Evolutionary conservation across 2,113 vertebrate species (phyloP).

Genomic region (human): DNA sequence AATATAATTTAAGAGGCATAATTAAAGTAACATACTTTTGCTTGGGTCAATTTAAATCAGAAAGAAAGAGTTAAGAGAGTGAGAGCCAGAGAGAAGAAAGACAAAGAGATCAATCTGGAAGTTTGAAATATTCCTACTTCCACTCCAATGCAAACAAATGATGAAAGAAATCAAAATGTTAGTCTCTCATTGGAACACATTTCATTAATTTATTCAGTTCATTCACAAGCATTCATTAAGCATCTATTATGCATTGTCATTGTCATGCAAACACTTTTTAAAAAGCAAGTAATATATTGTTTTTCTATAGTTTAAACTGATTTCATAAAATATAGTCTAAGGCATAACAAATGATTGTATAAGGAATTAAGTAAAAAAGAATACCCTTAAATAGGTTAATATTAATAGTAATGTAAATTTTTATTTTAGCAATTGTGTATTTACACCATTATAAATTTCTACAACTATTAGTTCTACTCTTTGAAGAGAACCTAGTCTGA

Average conservation of each 20-base stretch:
- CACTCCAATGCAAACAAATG: neutral
- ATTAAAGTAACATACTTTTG: neutral
- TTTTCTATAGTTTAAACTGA: neutral
- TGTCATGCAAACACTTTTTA: neutral
- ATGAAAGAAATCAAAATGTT: neutral
- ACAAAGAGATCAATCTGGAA: neutral
- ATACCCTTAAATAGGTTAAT: neutral
- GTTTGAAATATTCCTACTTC: neutral
- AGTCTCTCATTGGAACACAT: neutral
- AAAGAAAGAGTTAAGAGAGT: neutral
- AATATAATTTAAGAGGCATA: neutral
- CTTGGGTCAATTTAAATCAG: neutral
- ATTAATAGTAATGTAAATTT: neutral
- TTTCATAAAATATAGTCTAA: constrained; percentile 35
- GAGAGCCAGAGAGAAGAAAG: neutral
- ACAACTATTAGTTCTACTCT: neutral
- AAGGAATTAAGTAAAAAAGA: neutral
- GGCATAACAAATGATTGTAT: constrained; percentile 1
- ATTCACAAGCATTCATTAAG: neutral
- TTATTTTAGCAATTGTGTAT: neutral
- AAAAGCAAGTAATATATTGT: neutral
- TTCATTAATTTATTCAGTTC: neutral
- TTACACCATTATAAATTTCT: neutral
- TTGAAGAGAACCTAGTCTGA: neutral
- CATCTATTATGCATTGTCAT: neutral